Evolutionary conservation across 1,140 invertebrate genomes (phyloP).

Genomic region (Acromyrmex charruanus): DNA sequence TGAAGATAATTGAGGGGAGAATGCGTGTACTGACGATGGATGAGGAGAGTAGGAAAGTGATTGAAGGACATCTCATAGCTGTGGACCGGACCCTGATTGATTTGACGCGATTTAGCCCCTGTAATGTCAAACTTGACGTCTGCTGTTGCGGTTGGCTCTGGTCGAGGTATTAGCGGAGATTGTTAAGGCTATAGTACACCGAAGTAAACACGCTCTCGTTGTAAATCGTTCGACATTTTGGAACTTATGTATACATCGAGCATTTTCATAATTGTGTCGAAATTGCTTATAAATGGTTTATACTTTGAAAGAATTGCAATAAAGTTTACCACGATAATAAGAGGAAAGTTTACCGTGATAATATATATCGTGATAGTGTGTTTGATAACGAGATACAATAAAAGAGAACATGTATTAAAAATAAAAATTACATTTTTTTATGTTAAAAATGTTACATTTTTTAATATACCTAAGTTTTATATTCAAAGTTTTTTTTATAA

Average conservation of each 20-base stretch:
- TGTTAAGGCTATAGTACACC: constrained; percentile 61
- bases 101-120: constrained; percentile 73
- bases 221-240: constrained; percentile 61
- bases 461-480: neutral
- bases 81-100: constrained; percentile 61
- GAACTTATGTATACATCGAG: constrained; percentile 50
- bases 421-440: neutral
- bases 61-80: constrained; percentile 19
- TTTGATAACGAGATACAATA: neutral
- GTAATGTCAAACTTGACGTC: constrained; percentile 73
- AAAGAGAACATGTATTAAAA: neutral
- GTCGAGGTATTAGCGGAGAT: constrained; percentile 60
- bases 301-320: neutral
- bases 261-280: constrained; percentile 39
- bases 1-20: constrained; percentile 15
- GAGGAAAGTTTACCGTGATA: neutral
- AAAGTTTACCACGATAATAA: neutral
- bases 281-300: constrained; percentile 21
- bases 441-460: neutral
- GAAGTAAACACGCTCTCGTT: constrained; percentile 56
- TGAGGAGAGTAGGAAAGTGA: constrained; percentile 13
- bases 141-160: constrained; percentile 76
- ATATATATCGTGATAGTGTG: neutral
- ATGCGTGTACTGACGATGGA: neutral
- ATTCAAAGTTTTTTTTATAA: neutral